These are phyloP conservation scores for Calephelis virginiensis DNA, from an alignment of 1,140 invertebrate species.

Conservation along the genomic window DNA sequence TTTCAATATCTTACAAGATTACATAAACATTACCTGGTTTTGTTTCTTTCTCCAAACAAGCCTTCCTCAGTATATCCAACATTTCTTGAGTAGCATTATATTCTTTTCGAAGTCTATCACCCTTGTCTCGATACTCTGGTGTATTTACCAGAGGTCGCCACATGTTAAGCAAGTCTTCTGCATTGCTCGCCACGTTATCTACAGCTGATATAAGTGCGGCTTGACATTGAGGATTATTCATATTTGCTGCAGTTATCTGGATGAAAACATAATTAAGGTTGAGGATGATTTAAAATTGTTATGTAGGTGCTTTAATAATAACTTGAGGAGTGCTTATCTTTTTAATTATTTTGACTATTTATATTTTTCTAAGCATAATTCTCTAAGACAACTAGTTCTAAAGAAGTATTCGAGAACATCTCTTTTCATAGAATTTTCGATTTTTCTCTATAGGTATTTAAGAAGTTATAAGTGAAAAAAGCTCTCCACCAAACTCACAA, in stretches of 20 bases:
- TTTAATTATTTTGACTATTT: no score
- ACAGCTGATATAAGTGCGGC: slow-evolving; percentile 29
- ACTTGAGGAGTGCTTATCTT: no score
- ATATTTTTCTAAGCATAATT: no score
- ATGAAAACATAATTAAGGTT: neutral
- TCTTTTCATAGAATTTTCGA: no score
- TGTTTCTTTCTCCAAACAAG: neutral
- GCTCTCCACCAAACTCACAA: no score
- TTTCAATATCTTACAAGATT: no score
- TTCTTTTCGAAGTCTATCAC: slow-evolving; percentile 7
- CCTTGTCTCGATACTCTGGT: slow-evolving; percentile 16
- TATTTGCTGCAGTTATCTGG: slow-evolving; percentile 37
- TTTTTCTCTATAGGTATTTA: no score
- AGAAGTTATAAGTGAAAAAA: no score
- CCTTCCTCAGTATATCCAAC: neutral
- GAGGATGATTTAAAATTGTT: no score
- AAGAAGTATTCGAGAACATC: no score
- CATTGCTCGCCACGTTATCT: slow-evolving; percentile 23
- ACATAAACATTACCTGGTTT: neutral
- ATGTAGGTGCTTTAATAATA: no score
- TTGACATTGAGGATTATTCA: slow-evolving; percentile 29
- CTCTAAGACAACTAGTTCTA: no score
- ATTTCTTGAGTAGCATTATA: neutral
- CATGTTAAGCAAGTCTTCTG: slow-evolving; percentile 26
- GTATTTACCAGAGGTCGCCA: slow-evolving; percentile 29